Evolutionary conservation across 1,140 invertebrate genomes (phyloP), one percentile per base, ranked within the genome.

Genomic region (Polypedilum vanderplanki): DNA sequence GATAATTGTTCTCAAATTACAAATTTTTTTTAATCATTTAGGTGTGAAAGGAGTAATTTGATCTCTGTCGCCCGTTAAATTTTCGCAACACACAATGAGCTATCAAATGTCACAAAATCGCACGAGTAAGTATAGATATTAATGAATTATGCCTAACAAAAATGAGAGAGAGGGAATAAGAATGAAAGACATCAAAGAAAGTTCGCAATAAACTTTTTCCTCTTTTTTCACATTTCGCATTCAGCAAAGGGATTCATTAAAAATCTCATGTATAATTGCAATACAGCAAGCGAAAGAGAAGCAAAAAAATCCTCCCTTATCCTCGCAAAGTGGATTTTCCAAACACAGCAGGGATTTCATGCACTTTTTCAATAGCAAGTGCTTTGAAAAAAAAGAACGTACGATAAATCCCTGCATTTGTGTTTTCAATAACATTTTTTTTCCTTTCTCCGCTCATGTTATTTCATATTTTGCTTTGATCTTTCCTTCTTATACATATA

Each of bases 31-130:
- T 57, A 57, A 57, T 57, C 4, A 57, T 57, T 57, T 70, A 70
- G 65, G 65, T 70, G 65, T 70, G 65, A 70, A 70, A 22, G 65
- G 20, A 22, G 65, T 20, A 20, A 70, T 70, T 70, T 70, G 65
- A 70, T 10, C 65, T 18, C 9, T 57, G 46, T 70, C 65, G 65
- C 65, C 65, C 65, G 65, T 70, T 70, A 20, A 57, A 57, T 20
- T 20, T 70, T 18, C 65, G n/a, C n/a, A 12, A 57, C 4, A 57
- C 46, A 57, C 12, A n/a, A 70, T 70, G 65, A 70, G 65, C 20
- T 70, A 70, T 70, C 65, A 70, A 70, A 70, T 70, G 65, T 70
- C 65, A 22, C 65, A 70, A 22, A 70, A 70, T 70, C 65, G 65
- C 65, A 70, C 65, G 17, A 70, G 65, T 70, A 20, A 70, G 65